Evolutionary conservation across 2,113 vertebrate species (phyloP).

Genomic region (Apteryx owenii): DNA sequence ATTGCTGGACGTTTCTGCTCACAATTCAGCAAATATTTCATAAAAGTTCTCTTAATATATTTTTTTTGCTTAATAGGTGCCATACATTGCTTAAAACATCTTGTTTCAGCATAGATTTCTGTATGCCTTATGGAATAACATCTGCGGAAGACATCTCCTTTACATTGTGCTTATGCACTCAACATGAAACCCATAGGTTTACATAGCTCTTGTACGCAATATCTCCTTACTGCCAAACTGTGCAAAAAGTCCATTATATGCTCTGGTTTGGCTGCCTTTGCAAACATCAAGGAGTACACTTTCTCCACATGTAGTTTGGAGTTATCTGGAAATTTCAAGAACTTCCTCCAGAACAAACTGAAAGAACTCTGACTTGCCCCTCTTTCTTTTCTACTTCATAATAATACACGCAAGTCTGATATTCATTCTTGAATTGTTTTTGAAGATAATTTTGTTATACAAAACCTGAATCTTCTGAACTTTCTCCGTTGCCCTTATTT

Average conservation of each 20-base stretch:
- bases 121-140: not conserved
- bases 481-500: not conserved
- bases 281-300: not conserved
- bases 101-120: not conserved
- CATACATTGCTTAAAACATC: accelerated
- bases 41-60: not conserved
- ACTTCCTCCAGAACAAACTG: not conserved
- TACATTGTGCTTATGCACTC: not conserved
- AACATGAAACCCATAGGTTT: not conserved
- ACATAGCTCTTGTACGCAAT: not conserved
- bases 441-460: not conserved
- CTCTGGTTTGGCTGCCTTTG: not conserved
- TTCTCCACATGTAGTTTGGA: not conserved
- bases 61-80: not conserved
- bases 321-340: not conserved
- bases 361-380: not conserved
- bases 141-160: not conserved
- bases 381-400: not conserved
- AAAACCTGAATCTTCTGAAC: not conserved
- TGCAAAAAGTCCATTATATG: accelerated
- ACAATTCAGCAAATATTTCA: not conserved
- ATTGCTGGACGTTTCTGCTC: not conserved
- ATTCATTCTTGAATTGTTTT: not conserved
- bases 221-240: not conserved
- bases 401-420: not conserved